Evolutionary conservation across 2,113 vertebrate species (phyloP).

Genomic region (Glaucomys volans): DNA sequence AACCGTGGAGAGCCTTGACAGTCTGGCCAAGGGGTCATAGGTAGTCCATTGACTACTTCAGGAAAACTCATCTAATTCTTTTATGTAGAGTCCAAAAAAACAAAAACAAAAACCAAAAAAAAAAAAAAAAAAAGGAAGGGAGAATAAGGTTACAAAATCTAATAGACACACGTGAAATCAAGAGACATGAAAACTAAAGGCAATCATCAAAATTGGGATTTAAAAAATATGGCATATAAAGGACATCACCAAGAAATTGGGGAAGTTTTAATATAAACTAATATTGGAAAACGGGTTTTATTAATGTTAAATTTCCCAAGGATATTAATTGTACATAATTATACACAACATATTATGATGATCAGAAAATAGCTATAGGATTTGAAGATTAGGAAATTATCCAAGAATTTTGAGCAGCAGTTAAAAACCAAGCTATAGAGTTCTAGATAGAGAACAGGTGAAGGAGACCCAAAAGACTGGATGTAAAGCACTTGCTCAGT

Average conservation of each 20-base stretch:
- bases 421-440: background rate
- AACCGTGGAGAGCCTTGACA: background rate
- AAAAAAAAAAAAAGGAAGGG: background rate
- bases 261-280: constrained; percentile 30
- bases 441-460: background rate
- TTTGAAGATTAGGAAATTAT: background rate
- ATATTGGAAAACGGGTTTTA: background rate
- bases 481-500: background rate
- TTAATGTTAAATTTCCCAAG: background rate
- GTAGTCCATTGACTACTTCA: background rate
- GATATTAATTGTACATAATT: background rate
- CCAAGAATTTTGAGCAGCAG: background rate
- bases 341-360: background rate
- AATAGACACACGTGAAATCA: background rate
- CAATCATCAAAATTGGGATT: background rate
- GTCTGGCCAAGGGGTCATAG: background rate
- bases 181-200: background rate
- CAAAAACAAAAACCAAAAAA: background rate
- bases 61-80: background rate
- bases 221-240: background rate
- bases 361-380: background rate
- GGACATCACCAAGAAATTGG: background rate
- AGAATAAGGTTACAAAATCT: background rate
- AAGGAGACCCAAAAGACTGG: background rate
- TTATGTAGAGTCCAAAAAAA: background rate